Base-by-base conservation (phyloP, 2,888 invertebrate genomes). In the Spisula solida region DNA sequence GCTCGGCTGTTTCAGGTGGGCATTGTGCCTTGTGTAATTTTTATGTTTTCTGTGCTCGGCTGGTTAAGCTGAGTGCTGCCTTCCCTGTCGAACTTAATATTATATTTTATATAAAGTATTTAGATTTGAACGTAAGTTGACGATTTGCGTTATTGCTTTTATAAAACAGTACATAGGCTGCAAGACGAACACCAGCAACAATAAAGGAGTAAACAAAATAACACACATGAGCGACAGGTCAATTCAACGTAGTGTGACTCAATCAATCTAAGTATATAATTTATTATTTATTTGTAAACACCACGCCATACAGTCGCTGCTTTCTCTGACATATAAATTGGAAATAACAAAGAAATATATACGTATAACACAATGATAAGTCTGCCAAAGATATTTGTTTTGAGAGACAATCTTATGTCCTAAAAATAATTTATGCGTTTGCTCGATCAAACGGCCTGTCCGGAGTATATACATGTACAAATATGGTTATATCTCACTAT, bases 341-440 rank as follows among this genome's bases (percentile, higher is more conserved):
- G 34, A 31, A 14, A 16, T 66, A 10, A 66, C 60, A 66, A 25
- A 66, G 75, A 75, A 1, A n/a, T 75, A 31, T 34, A 75, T 75
- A 31, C 29, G 31, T 6, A 51, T 51, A 60, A 60, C 14, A 75
- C 75, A 75, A 75, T 31, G 31, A 66, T 34, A 34, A 75, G n/a
- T 34, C 75, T 75, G 75, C 31, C 75, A 75, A 75, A 31, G 18
- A 34, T 34, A 31, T 75, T 75, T 14, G 75, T 34, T 75, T 25
- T 34, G 31, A 16, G 31, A 31, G 75, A 75, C 75, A 75, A 75
- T 75, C 75, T 34, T 12, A 75, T 75, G 31, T 75, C 75, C 75
- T 75, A 34, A 31, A 75, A 31, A 75, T 75, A 31, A 75, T 75
- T 75, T 31, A 75, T 75, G 1, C 34, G 14, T 31, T 41, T 6